These are phyloP conservation scores for Aculops lycopersici DNA, from an alignment of 1,140 invertebrate species.

Conservation along the genomic window DNA sequence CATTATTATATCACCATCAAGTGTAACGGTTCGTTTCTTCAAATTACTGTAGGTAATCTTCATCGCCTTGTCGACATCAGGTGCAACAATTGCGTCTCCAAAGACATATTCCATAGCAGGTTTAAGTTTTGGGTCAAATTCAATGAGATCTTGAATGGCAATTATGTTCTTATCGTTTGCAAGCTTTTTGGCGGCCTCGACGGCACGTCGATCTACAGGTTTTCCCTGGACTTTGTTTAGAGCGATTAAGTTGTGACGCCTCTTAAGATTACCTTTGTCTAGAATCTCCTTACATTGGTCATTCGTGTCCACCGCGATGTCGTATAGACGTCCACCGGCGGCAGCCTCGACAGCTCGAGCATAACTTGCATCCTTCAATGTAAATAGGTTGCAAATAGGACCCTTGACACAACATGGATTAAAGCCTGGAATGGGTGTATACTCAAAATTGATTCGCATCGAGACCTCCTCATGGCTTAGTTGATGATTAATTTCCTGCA, in stretches of 20 bases:
- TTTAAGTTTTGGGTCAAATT: constrained; percentile 31
- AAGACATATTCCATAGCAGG: constrained; percentile 63
- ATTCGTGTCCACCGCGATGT: constrained; percentile 63
- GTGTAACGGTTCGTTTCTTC: constrained; percentile 42
- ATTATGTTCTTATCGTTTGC: constrained; percentile 41
- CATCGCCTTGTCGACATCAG: constrained; percentile 40
- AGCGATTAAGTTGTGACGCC: constrained; percentile 51
- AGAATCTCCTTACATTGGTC: constrained; percentile 47
- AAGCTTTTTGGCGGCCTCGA: constrained; percentile 34
- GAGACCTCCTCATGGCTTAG: background rate
- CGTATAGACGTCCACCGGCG: constrained; percentile 54
- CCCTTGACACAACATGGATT: constrained; percentile 39
- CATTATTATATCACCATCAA: constrained; percentile 68
- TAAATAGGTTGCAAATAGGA: constrained; percentile 37
- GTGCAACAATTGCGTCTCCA: constrained; percentile 49
- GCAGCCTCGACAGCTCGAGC: constrained; percentile 40
- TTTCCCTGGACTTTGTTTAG: constrained; percentile 48
- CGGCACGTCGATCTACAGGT: constrained; percentile 23
- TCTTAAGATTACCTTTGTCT: constrained; percentile 38
- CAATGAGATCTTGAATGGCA: constrained; percentile 43
- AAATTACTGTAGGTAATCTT: constrained; percentile 41
- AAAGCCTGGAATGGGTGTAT: constrained; percentile 39
- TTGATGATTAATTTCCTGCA: background rate
- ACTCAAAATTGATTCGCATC: constrained; percentile 23
- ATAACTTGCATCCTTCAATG: constrained; percentile 32